Evolutionary conservation across 2,113 vertebrate species (phyloP).

Genomic region (Porphyrio hochstetteri): DNA sequence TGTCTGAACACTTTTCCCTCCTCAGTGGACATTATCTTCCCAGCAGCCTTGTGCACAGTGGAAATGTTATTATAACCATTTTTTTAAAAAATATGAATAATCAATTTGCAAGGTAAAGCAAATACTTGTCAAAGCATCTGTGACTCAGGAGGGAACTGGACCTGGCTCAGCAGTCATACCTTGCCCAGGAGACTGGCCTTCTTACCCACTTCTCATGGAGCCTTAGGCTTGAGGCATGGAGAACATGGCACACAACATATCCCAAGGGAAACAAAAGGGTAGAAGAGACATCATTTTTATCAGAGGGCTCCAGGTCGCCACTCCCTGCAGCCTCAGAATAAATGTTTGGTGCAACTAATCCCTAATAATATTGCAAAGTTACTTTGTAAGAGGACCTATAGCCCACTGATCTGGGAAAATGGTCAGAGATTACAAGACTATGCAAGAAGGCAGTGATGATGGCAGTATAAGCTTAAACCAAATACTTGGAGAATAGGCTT

Average conservation of each 20-base stretch:
- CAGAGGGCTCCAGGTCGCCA: neutral
- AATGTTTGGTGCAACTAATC: neutral
- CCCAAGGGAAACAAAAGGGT: neutral
- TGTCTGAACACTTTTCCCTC: neutral
- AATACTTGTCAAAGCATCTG: neutral
- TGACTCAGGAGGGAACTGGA: neutral
- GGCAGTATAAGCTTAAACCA: neutral
- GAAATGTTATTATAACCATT: neutral
- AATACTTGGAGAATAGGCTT: neutral
- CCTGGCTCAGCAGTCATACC: neutral
- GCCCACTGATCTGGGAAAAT: neutral
- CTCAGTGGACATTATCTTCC: neutral
- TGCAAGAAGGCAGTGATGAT: neutral
- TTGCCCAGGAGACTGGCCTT: neutral
- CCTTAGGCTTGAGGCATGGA: neutral
- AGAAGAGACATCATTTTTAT: neutral
- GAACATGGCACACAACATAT: neutral
- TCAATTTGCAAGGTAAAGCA: neutral
- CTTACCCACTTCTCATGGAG: neutral
- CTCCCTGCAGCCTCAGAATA: neutral
- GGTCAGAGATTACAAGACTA: neutral
- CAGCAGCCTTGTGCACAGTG: neutral
- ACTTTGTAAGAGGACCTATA: neutral
- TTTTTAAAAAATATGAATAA: neutral
- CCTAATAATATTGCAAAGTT: neutral